Conservation (phyloP, 2,888 invertebrate species). For the Tachina lurida region DNA sequence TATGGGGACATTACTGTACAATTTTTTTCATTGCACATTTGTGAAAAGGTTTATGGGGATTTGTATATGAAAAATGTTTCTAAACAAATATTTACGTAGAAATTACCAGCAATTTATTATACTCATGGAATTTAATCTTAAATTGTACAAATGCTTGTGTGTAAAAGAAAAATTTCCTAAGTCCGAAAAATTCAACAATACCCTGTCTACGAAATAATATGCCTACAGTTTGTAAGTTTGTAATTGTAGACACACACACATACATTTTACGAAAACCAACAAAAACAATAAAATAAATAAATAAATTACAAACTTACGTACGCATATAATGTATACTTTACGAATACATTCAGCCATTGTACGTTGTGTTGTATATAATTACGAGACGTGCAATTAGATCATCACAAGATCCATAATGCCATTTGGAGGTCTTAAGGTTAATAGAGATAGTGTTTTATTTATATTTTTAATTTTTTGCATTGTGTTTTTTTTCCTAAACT, state of each 20-base stretch:
- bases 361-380: slow-evolving; percentile 37
- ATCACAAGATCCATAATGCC: slow-evolving; percentile 53
- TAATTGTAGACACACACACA: not conserved
- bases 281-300: not conserved
- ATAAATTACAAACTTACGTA: not conserved
- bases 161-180: not conserved
- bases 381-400: slow-evolving; percentile 63
- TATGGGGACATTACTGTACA: not conserved
- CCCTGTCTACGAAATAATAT: not conserved
- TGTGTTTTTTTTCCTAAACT: not conserved
- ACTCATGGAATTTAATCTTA: too few relatives aligned
- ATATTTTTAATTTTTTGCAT: slow-evolving; percentile 32
- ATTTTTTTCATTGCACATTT: too few relatives aligned
- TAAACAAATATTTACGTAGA: too few relatives aligned
- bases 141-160: not conserved
- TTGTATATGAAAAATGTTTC: too few relatives aligned
- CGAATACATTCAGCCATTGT: not conserved
- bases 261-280: not conserved
- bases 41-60: too few relatives aligned
- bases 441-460: slow-evolving; percentile 53
- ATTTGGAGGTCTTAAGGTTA: slow-evolving; percentile 66
- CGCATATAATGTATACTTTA: not conserved
- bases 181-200: not conserved
- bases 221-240: slow-evolving; percentile 3
- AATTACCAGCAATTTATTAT: too few relatives aligned